phyloP scores from a whole-genome alignment of 2,113 vertebrate genomes.

The Malurus cyaneus region DNA sequence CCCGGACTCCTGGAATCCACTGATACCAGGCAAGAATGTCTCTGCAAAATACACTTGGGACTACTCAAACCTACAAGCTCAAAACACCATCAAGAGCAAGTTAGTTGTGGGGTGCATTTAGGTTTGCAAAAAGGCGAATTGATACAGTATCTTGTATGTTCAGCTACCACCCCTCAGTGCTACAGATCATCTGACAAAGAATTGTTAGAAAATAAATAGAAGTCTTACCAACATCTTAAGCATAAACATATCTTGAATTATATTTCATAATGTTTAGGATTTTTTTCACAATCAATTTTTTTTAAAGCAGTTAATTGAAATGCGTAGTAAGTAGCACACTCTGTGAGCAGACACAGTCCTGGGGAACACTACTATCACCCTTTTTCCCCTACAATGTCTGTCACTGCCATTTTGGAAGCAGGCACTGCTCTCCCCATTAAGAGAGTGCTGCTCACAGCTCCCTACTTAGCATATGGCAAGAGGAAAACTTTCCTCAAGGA shows the following conservation, averaged over 20 bases:
- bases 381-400: not conserved
- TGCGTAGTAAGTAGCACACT: not conserved
- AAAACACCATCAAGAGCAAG: not conserved
- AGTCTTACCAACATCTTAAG: not conserved
- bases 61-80: not conserved
- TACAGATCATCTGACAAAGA: not conserved
- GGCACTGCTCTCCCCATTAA: not conserved
- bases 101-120: rapidly evolving
- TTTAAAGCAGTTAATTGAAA: not conserved
- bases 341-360: not conserved
- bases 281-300: not conserved
- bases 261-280: rapidly evolving
- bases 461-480: not conserved
- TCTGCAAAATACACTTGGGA: not conserved
- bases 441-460: not conserved
- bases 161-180: not conserved
- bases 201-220: not conserved
- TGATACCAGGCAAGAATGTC: not conserved
- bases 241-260: not conserved
- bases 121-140: not conserved
- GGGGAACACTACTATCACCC: not conserved
- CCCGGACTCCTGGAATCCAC: not conserved
- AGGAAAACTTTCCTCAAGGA: not conserved
- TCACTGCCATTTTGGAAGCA: not conserved
- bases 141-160: not conserved